Conservation (phyloP, 2,113 vertebrate species). For the Tichodroma muraria region DNA sequence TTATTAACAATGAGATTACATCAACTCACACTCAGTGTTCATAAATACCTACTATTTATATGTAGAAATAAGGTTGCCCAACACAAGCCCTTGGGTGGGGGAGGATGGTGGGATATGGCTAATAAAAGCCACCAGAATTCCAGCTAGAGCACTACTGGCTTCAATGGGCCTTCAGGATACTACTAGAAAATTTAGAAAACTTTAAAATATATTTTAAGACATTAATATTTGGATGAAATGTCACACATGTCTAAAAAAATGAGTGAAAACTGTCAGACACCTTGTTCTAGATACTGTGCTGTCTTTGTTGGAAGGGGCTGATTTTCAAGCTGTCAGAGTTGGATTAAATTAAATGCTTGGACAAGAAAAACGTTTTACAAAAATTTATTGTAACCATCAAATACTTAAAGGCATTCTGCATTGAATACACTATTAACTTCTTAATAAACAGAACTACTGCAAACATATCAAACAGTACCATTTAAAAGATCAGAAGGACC, state of each 20-base stretch:
- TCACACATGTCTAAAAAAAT: not conserved
- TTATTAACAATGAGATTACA: not conserved
- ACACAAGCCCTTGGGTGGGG: not conserved
- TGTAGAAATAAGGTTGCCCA: not conserved
- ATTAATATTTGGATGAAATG: not conserved
- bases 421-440: slow-evolving; percentile 69
- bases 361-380: slow-evolving; percentile 75
- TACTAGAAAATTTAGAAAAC: not conserved
- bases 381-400: slow-evolving; percentile 77
- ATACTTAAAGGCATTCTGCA: slow-evolving; percentile 71
- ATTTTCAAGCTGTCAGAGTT: slow-evolving; percentile 53
- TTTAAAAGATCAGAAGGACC: slow-evolving; percentile 62
- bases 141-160: not conserved
- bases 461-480: slow-evolving; percentile 70
- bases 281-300: slow-evolving; percentile 4
- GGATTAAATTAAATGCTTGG: slow-evolving; percentile 75
- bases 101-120: not conserved
- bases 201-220: not conserved
- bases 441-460: slow-evolving; percentile 68
- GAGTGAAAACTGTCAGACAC: not conserved
- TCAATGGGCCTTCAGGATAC: not conserved
- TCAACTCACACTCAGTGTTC: not conserved
- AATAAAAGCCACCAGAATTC: not conserved
- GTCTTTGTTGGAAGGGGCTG: not conserved
- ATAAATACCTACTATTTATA: not conserved